Percentiles rank a stretch among this genome's conserved stretches.
Conservation (phyloP, 2,113 vertebrate genomes). For the Melanerpes formicivorus region DNA sequence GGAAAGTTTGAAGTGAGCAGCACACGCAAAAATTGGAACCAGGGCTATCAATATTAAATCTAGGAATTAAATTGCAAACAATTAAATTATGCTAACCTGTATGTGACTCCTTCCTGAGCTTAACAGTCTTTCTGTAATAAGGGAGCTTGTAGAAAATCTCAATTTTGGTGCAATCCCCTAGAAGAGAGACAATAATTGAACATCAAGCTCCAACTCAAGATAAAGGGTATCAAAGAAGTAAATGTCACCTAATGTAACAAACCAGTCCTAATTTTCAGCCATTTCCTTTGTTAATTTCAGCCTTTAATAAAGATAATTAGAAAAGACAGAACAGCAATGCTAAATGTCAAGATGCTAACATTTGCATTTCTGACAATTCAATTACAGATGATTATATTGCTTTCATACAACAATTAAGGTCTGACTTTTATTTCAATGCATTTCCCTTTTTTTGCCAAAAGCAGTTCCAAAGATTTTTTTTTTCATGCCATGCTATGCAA, state of each 20-base stretch:
- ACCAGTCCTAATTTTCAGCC: slow-evolving; percentile 64
- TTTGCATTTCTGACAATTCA: slow-evolving; percentile 77
- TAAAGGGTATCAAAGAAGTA: slow-evolving; percentile 71
- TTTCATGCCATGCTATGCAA: slow-evolving; percentile 23
- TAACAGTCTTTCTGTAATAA: slow-evolving; percentile 88
- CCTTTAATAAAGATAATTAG: slow-evolving; percentile 79
- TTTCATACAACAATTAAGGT: slow-evolving; percentile 70
- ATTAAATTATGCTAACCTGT: slow-evolving; percentile 77
- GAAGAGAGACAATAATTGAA: slow-evolving; percentile 72
- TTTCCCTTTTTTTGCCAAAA: slow-evolving; percentile 52
- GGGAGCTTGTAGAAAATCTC: slow-evolving; percentile 88
- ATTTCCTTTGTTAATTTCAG: slow-evolving; percentile 71
- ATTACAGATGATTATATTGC: slow-evolving; percentile 72
- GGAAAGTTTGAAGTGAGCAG: slow-evolving; percentile 38
- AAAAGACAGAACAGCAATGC: slow-evolving; percentile 73
- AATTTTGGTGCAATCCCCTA: slow-evolving; percentile 94
- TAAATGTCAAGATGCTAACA: slow-evolving; percentile 77
- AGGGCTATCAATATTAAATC: slow-evolving; percentile 53
- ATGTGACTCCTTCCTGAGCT: slow-evolving; percentile 75
- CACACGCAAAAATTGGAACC: slow-evolving; percentile 28
- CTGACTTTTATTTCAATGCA: slow-evolving; percentile 66
- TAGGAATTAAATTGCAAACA: slow-evolving; percentile 57
- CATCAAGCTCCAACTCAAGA: slow-evolving; percentile 64
- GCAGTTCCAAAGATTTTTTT: slow-evolving; percentile 48
- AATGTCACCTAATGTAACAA: slow-evolving; percentile 76